These are phyloP conservation scores for Copidosoma aretas DNA, from an alignment of 2,888 invertebrate genomes.

Conservation along the genomic window DNA sequence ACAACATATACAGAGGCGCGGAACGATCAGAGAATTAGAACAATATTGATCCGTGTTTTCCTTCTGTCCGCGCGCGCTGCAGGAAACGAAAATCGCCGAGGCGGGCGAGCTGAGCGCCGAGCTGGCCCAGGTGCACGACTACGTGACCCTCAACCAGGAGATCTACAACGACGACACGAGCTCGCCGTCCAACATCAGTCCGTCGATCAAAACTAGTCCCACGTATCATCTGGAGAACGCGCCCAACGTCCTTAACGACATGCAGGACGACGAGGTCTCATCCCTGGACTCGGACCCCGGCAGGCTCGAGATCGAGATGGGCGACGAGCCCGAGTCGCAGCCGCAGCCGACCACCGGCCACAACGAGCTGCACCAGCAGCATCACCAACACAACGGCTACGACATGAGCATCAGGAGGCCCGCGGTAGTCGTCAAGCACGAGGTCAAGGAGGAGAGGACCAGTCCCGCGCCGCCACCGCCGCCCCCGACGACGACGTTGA, in stretches of 20 bases:
- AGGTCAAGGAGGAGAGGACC: neutral
- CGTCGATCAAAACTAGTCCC: conserved; percentile 53
- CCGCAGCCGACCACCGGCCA: conserved; percentile 59
- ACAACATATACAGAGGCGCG: too few species aligned
- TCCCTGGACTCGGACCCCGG: conserved; percentile 79
- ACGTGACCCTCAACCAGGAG: conserved; percentile 58
- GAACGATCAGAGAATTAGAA: too few species aligned
- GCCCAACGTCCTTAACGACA: neutral
- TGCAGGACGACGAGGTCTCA: conserved; percentile 64
- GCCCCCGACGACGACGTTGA: neutral
- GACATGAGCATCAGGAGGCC: conserved; percentile 20
- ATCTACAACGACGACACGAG: conserved; percentile 59
- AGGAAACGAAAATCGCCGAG: conserved; percentile 17
- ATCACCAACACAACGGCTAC: conserved; percentile 43
- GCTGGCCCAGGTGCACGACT: conserved; percentile 56
- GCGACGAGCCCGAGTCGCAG: conserved; percentile 57
- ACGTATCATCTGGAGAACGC: conserved; percentile 1
- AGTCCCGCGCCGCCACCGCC: conserved; percentile 46
- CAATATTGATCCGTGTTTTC: too few species aligned
- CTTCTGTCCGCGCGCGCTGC: neutral
- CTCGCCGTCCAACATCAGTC: conserved; percentile 59
- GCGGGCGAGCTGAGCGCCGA: conserved; percentile 39
- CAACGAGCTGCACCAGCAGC: too few species aligned
- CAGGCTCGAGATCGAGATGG: conserved; percentile 72
- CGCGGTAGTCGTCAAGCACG: neutral